Percentiles rank a stretch among this genome's conserved stretches.
phyloP scores from a whole-genome alignment of 2,113 vertebrate species.

The Seriola quinqueradiata region DNA sequence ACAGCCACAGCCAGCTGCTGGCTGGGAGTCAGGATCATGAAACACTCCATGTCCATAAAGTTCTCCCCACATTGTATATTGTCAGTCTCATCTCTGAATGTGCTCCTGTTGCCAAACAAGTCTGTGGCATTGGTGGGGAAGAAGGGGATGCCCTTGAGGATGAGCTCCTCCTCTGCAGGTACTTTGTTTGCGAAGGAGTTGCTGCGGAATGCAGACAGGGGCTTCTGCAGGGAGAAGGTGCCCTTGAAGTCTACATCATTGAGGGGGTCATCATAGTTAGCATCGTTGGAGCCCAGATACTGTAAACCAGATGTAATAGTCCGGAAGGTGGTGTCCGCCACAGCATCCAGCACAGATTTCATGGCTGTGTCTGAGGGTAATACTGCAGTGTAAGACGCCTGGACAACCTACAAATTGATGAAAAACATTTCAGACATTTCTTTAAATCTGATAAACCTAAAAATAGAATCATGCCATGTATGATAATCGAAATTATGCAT shows the following conservation, averaged over 20 bases:
- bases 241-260: constrained; percentile 91
- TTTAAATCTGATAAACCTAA: constrained; percentile 5
- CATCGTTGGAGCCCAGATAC: constrained; percentile 94
- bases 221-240: constrained; percentile 92
- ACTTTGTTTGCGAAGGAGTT: constrained; percentile 94
- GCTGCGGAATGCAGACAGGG: constrained; percentile 93
- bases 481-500: no score
- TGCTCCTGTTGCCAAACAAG: constrained; percentile 91
- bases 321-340: constrained; percentile 97
- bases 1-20: constrained; percentile 97
- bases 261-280: constrained; percentile 92
- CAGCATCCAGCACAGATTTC: constrained; percentile 97
- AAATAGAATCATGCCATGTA: constrained; percentile 14
- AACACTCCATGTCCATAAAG: constrained; percentile 99
- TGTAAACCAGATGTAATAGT: constrained; percentile 98
- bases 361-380: constrained; percentile 87
- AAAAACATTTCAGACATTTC: constrained; percentile 65
- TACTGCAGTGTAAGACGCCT: constrained; percentile 63
- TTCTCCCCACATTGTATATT: constrained; percentile 97
- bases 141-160: constrained; percentile 88
- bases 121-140: constrained; percentile 93
- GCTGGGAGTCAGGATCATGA: constrained; percentile 98
- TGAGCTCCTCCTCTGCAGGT: constrained; percentile 90
- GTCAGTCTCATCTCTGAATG: constrained; percentile 90
- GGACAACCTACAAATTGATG: constrained; percentile 73